Conservation (phyloP, 2,888 invertebrate species). For the Poecilus cupreus region DNA sequence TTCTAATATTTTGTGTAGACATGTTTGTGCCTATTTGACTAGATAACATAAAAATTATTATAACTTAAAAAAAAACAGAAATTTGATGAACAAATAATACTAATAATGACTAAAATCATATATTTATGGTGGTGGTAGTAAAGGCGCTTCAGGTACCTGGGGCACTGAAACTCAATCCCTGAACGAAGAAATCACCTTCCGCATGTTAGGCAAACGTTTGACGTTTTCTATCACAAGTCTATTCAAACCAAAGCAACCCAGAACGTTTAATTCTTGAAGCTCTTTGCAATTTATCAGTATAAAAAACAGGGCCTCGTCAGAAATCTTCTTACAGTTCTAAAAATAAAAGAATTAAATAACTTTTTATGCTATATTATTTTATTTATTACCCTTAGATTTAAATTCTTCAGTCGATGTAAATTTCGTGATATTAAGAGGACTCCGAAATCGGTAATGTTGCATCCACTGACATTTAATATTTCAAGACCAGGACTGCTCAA, state of each 20-base stretch:
- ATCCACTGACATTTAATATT: not conserved
- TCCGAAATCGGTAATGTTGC: not conserved
- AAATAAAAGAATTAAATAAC: not conserved
- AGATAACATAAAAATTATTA: not conserved
- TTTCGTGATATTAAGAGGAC: not conserved
- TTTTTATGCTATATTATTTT: not conserved
- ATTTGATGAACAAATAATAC: too few species aligned
- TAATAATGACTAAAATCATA: too few species aligned
- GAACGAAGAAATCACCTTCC: not conserved
- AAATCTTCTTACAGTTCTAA: not conserved
- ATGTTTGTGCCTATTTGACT: too few species aligned
- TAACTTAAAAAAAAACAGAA: not conserved
- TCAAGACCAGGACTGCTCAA: not conserved
- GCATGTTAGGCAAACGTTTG: not conserved
- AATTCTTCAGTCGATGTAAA: not conserved
- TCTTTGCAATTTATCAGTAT: not conserved
- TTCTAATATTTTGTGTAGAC: too few species aligned
- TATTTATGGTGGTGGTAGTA: too few species aligned
- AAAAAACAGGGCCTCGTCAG: not conserved
- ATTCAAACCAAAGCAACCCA: not conserved
- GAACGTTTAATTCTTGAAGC: not conserved
- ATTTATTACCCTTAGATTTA: slow-evolving; percentile 6
- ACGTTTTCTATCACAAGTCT: not conserved
- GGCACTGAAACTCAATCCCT: not conserved
- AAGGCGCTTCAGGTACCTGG: not conserved